Evolutionary conservation across 2,797 vertebrate genomes (phyloP), one percentile per base, ranked within the genome.

Genomic region (Paratrypauchen microcephalus): DNA sequence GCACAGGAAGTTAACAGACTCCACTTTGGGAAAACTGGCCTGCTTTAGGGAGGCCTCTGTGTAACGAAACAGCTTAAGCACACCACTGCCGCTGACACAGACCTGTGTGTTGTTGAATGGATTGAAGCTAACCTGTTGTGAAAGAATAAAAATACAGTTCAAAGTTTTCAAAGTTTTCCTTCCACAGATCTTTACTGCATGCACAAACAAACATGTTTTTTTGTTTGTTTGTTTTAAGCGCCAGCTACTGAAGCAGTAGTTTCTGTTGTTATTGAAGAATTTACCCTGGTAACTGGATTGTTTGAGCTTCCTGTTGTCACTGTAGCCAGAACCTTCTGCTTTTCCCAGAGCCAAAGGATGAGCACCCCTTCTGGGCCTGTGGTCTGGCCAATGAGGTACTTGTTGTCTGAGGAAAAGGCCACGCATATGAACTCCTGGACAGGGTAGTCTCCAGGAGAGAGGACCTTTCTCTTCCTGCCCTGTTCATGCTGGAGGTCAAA

Each of bases 391-490:
- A 95, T 92, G 39, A 99, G 87, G 82, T 95, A 93, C 75, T 93
- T 96, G 47, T 96, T 94, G 83, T 98, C 95, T 0, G 95, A 93
- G 28, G 97, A 99, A 89, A 99, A 99, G 39, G 95, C 95, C 87
- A 98, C 71, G 75, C 92, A 92, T 30, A 94, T 81, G 28, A 94
- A 94, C 79, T 92, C 91, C 28, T 90, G 88, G 68, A 84, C 89
- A 0, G 68, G 58, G 39, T 89, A 28, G n/a, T 96, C 93, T 24
- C 92, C 92, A 19, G 83, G 78, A 5, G 73, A 92, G 79, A 98
- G 88, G 36, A 93, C 79, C 70, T 94, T 95, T 26, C 93, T 93
- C 72, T 93, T 96, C 67, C 91, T 91, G 81, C 91, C 94, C 56
- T 94, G 92, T 57, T 92, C 91, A 2, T 94, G 89, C 66, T 94